Conservation (phyloP, 2,113 vertebrate species). For the Oenanthe melanoleuca region DNA sequence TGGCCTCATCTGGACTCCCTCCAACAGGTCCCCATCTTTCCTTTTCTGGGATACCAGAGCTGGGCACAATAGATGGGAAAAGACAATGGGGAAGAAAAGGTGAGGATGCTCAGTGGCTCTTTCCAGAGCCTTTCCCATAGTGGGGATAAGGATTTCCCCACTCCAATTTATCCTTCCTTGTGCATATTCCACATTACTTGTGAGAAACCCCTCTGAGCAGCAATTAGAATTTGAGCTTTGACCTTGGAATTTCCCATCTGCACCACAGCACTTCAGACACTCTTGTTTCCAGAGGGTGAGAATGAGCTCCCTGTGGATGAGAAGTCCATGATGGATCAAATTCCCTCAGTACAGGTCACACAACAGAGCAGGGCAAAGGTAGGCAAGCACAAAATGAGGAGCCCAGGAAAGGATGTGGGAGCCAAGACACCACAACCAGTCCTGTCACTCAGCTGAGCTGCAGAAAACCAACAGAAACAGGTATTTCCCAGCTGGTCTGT, state of each 20-base stretch:
- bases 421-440: background rate
- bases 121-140: background rate
- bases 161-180: accelerated
- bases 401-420: background rate
- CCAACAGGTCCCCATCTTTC: too few species aligned
- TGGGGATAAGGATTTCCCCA: background rate
- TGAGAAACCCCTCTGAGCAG: background rate
- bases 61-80: background rate
- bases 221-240: background rate
- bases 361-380: background rate
- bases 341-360: accelerated
- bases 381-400: accelerated
- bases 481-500: background rate
- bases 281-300: background rate
- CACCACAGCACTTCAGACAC: background rate
- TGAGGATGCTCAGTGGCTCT: background rate
- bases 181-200: background rate
- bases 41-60: background rate
- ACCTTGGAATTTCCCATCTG: background rate
- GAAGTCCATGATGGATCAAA: background rate
- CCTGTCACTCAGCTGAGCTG: background rate
- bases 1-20: background rate
- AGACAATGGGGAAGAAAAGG: background rate
- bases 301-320: background rate
- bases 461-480: background rate